These are phyloP conservation scores for Rhinichthys osculus DNA, from an alignment of 2,797 vertebrate genomes.

Conservation along the genomic window DNA sequence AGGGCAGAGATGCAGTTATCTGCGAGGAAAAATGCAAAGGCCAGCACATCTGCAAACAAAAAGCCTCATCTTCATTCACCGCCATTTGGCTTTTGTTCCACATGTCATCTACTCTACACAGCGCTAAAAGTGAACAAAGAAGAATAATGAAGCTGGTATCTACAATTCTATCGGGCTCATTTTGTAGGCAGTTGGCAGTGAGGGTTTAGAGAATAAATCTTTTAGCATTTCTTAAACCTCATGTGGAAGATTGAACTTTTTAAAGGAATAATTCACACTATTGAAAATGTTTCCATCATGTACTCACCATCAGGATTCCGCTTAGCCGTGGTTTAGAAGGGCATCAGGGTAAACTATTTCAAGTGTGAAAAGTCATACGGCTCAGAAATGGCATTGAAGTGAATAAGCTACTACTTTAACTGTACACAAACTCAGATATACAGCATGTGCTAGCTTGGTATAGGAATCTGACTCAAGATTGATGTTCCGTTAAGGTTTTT, in stretches of 20 bases:
- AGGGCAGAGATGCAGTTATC: slow-evolving; percentile 28
- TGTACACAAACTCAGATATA: background rate
- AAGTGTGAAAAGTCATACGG: too few relatives aligned
- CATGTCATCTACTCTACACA: slow-evolving; percentile 1
- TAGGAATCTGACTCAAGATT: background rate
- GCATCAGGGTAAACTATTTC: too few relatives aligned
- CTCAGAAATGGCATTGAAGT: too few relatives aligned
- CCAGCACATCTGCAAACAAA: slow-evolving; percentile 46
- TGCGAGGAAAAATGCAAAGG: slow-evolving; percentile 26
- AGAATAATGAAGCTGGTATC: slow-evolving; percentile 3
- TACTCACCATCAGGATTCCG: background rate
- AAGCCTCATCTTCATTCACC: slow-evolving; percentile 12
- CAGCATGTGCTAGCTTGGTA: background rate
- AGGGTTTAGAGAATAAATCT: background rate
- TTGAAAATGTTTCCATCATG: background rate
- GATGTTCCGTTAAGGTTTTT: background rate
- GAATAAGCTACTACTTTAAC: too few relatives aligned
- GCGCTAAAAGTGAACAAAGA: background rate
- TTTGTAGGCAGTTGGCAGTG: background rate
- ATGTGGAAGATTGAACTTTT: background rate
- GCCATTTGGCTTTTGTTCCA: slow-evolving; percentile 30
- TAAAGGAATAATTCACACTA: background rate
- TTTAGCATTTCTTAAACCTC: background rate
- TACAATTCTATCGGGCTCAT: slow-evolving; percentile 7
- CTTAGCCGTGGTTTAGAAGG: too few relatives aligned